Base-by-base conservation (phyloP, 2,113 vertebrate species). In the Menidia beryllina region DNA sequence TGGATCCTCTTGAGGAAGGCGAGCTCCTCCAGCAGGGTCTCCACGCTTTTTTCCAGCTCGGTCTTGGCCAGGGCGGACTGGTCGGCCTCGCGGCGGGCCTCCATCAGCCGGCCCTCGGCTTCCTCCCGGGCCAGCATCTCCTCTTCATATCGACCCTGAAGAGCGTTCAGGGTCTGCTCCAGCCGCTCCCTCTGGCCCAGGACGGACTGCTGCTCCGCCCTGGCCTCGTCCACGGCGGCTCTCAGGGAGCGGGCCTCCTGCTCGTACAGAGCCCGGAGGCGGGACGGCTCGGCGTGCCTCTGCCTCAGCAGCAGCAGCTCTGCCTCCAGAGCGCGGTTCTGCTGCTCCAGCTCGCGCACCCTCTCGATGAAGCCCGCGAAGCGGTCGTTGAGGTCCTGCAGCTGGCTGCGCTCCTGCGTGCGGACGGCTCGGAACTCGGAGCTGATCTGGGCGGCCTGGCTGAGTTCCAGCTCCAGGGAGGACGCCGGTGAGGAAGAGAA, bases 231-330 rank as follows among this genome's bases (percentile, higher is more conserved):
- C 38, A 93, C 88, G 1, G 93, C 94, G 0, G 92, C 91, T 25
- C 91, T 92, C 55, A 91, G 82, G 47, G 89, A 54, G 1, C 93
- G 88, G 62, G 90, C 88, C 76, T 93, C 93, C 26, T 90, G 92
- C 79, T 71, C 78, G 0, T 91, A 91, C 17, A 88, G 36, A 4
- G 26, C 83, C 73, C 86, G 84, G 73, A 94, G 88, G 14, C 95
- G 94, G 73, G 96, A 96, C 0, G 96, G 96, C 70, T 97, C 95
- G 1, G 87, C 82, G 90, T 98, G 94, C 19, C 95, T 90, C 71
- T 93, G 92, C 71, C 92, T 90, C 66, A 88, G 82, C 30, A 85
- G 2, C 56, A 89, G 71, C 47, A 93, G 81, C 81, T 93, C 82
- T 0, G 81, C 39, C 61, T 85, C 82, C 27, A 83, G 51, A 3